These are phyloP conservation scores for Pituophis catenifer DNA, from an alignment of 2,113 vertebrate genomes.

Conservation along the genomic window DNA sequence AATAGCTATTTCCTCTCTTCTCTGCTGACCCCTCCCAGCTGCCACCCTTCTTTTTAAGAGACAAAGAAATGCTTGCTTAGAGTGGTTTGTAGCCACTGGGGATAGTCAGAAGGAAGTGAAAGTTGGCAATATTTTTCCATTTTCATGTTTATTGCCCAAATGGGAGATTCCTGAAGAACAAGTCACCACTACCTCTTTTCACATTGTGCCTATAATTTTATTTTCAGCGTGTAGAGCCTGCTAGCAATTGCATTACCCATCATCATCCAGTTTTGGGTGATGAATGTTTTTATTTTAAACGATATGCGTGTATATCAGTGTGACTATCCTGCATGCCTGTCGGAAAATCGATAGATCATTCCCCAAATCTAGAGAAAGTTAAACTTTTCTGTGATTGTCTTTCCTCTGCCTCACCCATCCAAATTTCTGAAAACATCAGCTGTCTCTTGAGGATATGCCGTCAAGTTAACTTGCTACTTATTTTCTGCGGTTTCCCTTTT, in stretches of 20 bases:
- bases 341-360: not conserved
- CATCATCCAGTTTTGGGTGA: not conserved
- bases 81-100: not conserved
- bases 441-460: not conserved
- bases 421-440: not conserved
- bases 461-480: not conserved
- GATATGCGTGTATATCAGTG: not conserved
- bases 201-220: not conserved
- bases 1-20: not conserved
- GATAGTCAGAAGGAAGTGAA: not conserved
- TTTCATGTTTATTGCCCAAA: not conserved
- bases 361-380: not conserved
- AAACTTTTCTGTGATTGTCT: not conserved
- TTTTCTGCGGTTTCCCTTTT: not conserved
- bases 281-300: not conserved
- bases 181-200: not conserved
- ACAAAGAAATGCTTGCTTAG: not conserved
- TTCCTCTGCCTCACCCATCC: not conserved
- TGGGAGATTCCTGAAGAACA: not conserved
- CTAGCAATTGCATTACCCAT: not conserved
- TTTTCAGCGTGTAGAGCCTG: not conserved
- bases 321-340: not conserved
- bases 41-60: not conserved
- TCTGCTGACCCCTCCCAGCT: not conserved
- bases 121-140: not conserved